Evolutionary conservation across 2,113 vertebrate species (phyloP).

Genomic region (Phalacrocorax pelagicus): DNA sequence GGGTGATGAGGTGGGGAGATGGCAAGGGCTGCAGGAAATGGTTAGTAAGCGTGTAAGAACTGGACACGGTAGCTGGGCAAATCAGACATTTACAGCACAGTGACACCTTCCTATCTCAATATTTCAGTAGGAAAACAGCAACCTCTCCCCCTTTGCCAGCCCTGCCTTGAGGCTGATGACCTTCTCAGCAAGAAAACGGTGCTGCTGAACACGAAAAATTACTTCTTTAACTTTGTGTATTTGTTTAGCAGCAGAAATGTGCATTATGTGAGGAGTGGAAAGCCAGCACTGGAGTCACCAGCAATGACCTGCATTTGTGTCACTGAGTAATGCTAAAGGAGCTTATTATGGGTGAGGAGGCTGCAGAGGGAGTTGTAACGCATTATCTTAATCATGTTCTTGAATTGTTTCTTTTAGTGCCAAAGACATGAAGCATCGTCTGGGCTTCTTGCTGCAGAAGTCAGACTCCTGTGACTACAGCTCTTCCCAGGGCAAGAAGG

Average conservation of each 20-base stretch:
- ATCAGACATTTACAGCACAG: not conserved
- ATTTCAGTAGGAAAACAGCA: not conserved
- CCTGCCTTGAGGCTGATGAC: not conserved
- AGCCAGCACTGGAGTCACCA: not conserved
- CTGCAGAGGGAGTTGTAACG: not conserved
- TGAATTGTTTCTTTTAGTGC: constrained; percentile 75
- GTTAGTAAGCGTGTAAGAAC: not conserved
- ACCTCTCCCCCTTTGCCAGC: not conserved
- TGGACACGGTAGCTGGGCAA: not conserved
- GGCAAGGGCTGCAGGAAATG: not conserved
- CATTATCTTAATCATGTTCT: not conserved
- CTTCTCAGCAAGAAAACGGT: not conserved
- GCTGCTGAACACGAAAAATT: not conserved
- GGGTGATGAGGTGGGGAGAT: not conserved
- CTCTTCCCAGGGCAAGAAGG: constrained; percentile 73
- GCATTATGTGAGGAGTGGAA: not conserved
- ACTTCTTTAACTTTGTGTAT: not conserved
- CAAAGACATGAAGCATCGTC: constrained; percentile 93
- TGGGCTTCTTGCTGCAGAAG: constrained; percentile 90
- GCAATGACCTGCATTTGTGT: not conserved
- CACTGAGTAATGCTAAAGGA: not conserved
- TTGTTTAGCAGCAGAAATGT: not conserved
- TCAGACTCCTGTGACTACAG: constrained; percentile 82
- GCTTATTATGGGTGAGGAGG: not conserved
- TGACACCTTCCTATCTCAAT: not conserved